These are phyloP conservation scores for Dolichomitus sp. DNA, from an alignment of 2,888 invertebrate species.

Conservation along the genomic window DNA sequence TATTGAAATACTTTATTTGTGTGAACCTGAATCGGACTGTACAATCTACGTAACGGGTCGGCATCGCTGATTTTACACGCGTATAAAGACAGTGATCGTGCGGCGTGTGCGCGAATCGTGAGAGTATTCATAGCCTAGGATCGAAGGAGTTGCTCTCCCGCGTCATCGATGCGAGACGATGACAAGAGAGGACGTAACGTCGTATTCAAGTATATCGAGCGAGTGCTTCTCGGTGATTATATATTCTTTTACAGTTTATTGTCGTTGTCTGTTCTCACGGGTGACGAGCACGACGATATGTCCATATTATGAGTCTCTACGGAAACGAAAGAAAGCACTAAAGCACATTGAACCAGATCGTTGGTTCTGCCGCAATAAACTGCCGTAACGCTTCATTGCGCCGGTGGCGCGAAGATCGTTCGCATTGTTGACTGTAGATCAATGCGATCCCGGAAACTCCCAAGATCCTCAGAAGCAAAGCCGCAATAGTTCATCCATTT, in stretches of 20 bases:
- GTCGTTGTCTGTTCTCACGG: constrained; percentile 1
- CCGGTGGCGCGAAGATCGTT: background rate
- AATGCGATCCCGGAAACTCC: constrained; percentile 10
- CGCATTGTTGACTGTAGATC: background rate
- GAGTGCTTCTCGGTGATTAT: constrained; percentile 12
- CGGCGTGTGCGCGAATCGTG: constrained; percentile 20
- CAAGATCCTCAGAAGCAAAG: background rate
- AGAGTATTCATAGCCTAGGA: constrained; percentile 21
- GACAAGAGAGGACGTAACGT: constrained; percentile 16
- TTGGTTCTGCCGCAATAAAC: background rate
- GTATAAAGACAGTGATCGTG: constrained; percentile 36
- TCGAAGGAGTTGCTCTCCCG: background rate
- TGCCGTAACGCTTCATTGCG: constrained; percentile 2
- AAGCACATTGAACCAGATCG: background rate
- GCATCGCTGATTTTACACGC: constrained; percentile 30
- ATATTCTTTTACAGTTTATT: constrained; percentile 1
- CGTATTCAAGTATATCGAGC: constrained; percentile 33
- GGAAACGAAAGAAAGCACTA: background rate
- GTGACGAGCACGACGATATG: background rate
- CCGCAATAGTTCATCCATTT: background rate
- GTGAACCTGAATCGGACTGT: background rate
- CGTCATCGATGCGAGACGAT: constrained; percentile 47
- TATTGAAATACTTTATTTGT: background rate
- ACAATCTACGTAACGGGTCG: constrained; percentile 24
- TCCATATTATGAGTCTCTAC: background rate